Percentiles rank a stretch among this genome's conserved stretches.
These are phyloP conservation scores for Genyomyrus donnyi DNA, from an alignment of 2,113 vertebrate genomes.

Conservation along the genomic window DNA sequence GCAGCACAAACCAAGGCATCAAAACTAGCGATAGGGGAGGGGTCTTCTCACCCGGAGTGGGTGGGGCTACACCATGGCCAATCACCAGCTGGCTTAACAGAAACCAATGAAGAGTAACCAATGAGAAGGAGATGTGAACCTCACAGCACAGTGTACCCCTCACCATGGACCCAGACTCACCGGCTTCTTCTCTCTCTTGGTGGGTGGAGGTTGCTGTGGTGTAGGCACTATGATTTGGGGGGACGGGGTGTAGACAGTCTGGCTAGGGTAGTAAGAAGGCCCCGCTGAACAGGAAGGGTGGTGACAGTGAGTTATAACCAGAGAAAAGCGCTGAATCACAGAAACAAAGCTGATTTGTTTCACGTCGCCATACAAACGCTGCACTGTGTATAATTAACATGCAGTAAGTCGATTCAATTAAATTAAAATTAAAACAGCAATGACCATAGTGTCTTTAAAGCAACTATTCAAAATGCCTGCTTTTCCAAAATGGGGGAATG, in stretches of 20 bases:
- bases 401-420: background rate
- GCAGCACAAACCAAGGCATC: background rate
- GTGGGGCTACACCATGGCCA: background rate
- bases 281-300: slow-evolving; percentile 53
- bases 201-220: slow-evolving; percentile 78
- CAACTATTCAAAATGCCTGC: background rate
- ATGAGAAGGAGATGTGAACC: background rate
- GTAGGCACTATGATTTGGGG: slow-evolving; percentile 96
- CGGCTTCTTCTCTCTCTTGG: slow-evolving; percentile 95
- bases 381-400: background rate
- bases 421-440: background rate
- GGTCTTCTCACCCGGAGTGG: background rate
- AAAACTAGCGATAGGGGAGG: background rate
- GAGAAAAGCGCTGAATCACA: background rate
- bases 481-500: background rate
- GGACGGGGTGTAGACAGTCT: slow-evolving; percentile 84
- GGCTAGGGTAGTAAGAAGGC: slow-evolving; percentile 82
- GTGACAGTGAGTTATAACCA: background rate
- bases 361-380: background rate
- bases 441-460: background rate
- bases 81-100: background rate
- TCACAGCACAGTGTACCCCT: background rate
- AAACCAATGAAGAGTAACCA: background rate
- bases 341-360: background rate
- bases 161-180: slow-evolving; percentile 58